Base-by-base conservation (phyloP, 2,113 vertebrate species). In the Muscicapa adusta region DNA sequence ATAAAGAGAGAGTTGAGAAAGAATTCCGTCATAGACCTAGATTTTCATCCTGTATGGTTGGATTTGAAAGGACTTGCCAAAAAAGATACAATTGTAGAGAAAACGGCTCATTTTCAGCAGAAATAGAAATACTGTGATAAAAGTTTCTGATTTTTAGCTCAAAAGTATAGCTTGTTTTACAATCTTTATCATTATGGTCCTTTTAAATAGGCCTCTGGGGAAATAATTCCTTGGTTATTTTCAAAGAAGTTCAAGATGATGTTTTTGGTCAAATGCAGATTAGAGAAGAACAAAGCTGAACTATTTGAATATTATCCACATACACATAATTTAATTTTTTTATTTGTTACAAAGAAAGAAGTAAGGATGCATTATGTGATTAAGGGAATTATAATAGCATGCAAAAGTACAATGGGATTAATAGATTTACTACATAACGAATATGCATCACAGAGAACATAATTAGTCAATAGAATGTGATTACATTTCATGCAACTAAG, bases 401-500 rank as follows among this genome's bases (percentile, higher is more conserved):
- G 23, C 9, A 89, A 91, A 89, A 87, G 68, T 72, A 57, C 57
- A 11, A 53, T 42, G 38, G 18, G 28, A 68, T 94, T 95, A 94
- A 62, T 93, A 85, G 48, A 73, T 5, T 92, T 89, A 62, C 23
- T 51, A 51, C 18, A 77, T 80, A 91, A 86, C 5, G 0, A 94
- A 48, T 47, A 71, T 5, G 18, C 53, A 68, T 84, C 53, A 75
- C 72, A 95, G 74, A 91, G 86, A 96, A 91, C 17, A 38, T 87
- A 36, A 53, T 91, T 36, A 71, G n/a, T 89, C 45, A 91, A 23
- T 50, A 96, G 34, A 91, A 91, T 54, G 56, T 78, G 62, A 77
- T 93, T 96, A 54, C 2, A 7, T 93, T 94, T 82, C 79, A 93
- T 67, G 47, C 82, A 96, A 88, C 63, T 92, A 85, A 94, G 51